Percentiles rank a stretch among this genome's conserved stretches.
These are phyloP conservation scores for Nephrocerus scutellatus DNA, from an alignment of 2,888 invertebrate genomes.

Conservation along the genomic window DNA sequence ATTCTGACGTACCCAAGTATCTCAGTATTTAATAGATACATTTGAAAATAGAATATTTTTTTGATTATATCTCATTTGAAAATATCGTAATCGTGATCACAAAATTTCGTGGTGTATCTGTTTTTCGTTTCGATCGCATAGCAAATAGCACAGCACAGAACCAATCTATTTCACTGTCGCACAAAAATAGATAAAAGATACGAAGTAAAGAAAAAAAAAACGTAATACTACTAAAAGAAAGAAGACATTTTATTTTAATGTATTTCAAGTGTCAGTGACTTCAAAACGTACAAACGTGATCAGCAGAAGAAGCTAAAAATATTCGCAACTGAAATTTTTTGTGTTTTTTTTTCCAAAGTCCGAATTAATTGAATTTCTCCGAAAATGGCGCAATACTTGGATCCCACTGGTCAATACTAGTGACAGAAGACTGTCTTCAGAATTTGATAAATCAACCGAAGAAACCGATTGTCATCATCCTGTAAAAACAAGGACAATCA, in stretches of 20 bases:
- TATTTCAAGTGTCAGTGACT: slow-evolving; percentile 44
- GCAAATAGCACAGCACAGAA: slow-evolving; percentile 1
- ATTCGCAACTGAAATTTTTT: slow-evolving; percentile 8
- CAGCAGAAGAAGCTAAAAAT: slow-evolving; percentile 12
- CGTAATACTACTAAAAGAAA: too few species aligned
- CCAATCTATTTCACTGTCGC: not conserved
- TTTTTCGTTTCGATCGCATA: too few species aligned
- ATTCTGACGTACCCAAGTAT: too few species aligned
- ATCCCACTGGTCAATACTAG: slow-evolving; percentile 47
- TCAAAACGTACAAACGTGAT: slow-evolving; percentile 14
- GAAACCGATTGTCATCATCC: too few species aligned
- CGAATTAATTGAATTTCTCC: slow-evolving; percentile 3
- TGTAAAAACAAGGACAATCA: too few species aligned
- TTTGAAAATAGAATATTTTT: not conserved
- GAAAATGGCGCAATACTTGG: slow-evolving; percentile 40
- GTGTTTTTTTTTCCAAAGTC: not conserved
- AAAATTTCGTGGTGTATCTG: too few species aligned
- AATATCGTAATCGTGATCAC: too few species aligned
- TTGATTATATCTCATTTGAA: too few species aligned
- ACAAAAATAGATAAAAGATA: slow-evolving; percentile 7
- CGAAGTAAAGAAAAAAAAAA: slow-evolving; percentile 15
- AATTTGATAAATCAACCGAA: slow-evolving; percentile 1
- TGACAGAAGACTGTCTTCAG: not conserved
- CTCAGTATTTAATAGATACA: too few species aligned
- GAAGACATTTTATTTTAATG: slow-evolving; percentile 27